Base-by-base conservation (phyloP, 2,797 vertebrate genomes). In the Silurus lanzhouensis region DNA sequence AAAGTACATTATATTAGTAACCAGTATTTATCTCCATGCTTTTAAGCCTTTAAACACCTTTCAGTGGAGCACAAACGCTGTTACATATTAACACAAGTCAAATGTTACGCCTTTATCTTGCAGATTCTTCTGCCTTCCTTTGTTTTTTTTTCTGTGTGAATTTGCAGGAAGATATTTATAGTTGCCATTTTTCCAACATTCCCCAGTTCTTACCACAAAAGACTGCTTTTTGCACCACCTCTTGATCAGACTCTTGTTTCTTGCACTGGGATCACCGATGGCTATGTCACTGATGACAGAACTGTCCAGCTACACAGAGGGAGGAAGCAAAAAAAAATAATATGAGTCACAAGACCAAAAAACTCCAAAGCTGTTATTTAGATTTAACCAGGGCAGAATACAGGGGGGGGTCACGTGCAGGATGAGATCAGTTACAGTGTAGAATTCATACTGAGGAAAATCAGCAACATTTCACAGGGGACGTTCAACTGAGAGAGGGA, bases 211-310 rank as follows among this genome's bases (percentile, higher is more conserved):
- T 91, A 98, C 97, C 92, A 88, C 83, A 5, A 93, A 93, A 13
- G 68, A 93, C 38, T 93, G 0, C 3, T 89, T 96, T 88, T 96
- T 93, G 88, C 98, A 99, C 95, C 97, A 99, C 31, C 89, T 60
- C 92, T 98, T 97, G 87, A 99, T 92, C 86, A 99, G 91, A 90
- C 96, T 99, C 94, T 92, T 97, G 94, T 99, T 99, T 87, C 92
- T 92, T 38, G 96, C 97, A 0, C 12, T 84, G 1, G 89, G 77
- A 22, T 96, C 90, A 0, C 95, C 95, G 0, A 91, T 95, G 70
- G 98, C 98, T 22, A 99, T 96, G 66, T 81, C 95, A 7, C 88
- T 94, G 91, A 99, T 97, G 6, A 99, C 95, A 4, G 93, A 93
- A 89, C 97, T 97, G 92, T 99, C 97, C 91, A 99, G 93, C 98